Percentiles rank a stretch among this genome's conserved stretches.
Conservation (phyloP, 2,797 vertebrate species). For the Lepus townsendii region DNA sequence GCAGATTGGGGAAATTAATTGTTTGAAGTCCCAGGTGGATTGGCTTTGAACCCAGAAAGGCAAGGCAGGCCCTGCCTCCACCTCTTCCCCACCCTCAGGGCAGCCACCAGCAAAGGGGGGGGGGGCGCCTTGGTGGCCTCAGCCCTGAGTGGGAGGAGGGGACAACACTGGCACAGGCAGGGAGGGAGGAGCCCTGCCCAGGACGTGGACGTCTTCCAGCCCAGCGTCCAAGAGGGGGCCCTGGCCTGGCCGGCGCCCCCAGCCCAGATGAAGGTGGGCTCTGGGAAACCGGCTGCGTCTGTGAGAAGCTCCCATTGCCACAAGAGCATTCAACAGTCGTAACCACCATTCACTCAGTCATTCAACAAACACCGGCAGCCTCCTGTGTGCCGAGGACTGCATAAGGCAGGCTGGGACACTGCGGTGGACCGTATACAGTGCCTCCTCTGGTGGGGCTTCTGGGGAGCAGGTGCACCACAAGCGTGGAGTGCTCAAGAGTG, state of each 20-base stretch:
- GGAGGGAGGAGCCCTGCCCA: background rate
- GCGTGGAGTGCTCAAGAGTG: background rate
- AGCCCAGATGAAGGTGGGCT: background rate
- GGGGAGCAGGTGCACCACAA: background rate
- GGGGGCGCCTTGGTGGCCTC: background rate
- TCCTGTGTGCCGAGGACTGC: background rate
- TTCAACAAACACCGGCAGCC: background rate
- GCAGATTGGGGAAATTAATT: constrained; percentile 87
- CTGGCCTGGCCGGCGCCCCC: no score
- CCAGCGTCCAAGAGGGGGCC: background rate
- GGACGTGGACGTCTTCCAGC: no score
- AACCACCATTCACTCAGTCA: background rate
- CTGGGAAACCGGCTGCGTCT: background rate
- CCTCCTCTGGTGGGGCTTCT: background rate
- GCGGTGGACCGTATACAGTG: background rate
- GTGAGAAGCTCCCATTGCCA: background rate
- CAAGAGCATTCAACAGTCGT: background rate
- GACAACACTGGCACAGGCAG: background rate
- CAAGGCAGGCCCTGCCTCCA: background rate
- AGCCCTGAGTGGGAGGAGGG: background rate
- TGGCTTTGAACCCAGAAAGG: constrained; percentile 74
- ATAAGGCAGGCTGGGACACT: background rate
- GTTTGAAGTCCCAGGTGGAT: constrained; percentile 85
- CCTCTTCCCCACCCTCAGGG: background rate
- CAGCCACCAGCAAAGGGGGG: background rate